phyloP scores from a whole-genome alignment of 1,140 invertebrate genomes.

The Anadara kagoshimensis region DNA sequence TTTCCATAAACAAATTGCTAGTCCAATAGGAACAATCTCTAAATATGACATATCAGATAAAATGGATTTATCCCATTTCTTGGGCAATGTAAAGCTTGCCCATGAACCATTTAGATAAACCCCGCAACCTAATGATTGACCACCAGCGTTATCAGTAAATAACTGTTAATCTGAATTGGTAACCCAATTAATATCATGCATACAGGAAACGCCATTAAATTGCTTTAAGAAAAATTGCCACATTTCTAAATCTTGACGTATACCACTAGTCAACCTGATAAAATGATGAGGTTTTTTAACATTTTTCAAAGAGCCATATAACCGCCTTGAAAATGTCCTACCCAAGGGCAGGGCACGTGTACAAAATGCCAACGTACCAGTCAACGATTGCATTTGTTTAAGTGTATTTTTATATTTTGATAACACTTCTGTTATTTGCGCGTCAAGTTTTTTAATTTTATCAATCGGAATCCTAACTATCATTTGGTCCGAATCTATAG shows the following conservation, averaged over 20 bases:
- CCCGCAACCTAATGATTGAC: slow-evolving; percentile 16
- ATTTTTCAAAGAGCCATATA: slow-evolving; percentile 27
- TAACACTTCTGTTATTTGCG: neutral
- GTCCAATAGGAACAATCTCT: no score
- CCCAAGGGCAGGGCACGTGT: slow-evolving; percentile 32
- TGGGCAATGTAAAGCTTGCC: no score
- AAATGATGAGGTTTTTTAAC: slow-evolving; percentile 29
- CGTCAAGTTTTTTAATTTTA: neutral
- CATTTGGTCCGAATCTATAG: no score
- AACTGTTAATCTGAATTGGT: slow-evolving; percentile 19
- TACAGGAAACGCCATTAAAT: no score
- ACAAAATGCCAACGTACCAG: slow-evolving; percentile 40
- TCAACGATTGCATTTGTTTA: slow-evolving; percentile 39
- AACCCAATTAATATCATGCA: slow-evolving; percentile 23
- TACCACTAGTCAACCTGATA: slow-evolving; percentile 31
- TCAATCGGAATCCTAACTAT: no score
- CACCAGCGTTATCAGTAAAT: slow-evolving; percentile 28
- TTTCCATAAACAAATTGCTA: no score
- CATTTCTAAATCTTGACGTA: no score
- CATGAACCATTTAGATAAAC: no score
- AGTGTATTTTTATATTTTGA: slow-evolving; percentile 18
- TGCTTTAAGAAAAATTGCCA: no score
- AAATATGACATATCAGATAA: no score
- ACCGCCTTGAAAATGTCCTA: slow-evolving; percentile 29
- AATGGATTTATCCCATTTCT: no score